A percentile compares a stretch with the other conserved stretches of the same genome.
Conservation (phyloP, 2,797 vertebrate genomes). For the Jordanella pulchra region DNA sequence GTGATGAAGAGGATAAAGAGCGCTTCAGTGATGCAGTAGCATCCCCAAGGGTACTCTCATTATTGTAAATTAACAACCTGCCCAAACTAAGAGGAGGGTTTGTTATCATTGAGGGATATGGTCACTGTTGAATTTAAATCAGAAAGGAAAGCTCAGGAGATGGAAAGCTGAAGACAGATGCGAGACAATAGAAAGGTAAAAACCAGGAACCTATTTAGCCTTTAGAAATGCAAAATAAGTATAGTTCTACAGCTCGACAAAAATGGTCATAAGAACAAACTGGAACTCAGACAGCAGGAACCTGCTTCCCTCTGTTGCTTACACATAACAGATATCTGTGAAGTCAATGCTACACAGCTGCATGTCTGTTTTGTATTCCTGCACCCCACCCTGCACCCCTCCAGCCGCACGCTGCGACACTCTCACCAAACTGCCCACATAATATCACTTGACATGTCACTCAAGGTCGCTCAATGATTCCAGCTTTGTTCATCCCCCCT, state of each 20-base stretch:
- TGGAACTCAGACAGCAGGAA: constrained; percentile 15
- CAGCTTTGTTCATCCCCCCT: constrained; percentile 69
- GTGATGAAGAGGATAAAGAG: constrained; percentile 30
- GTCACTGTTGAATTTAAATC: constrained; percentile 44
- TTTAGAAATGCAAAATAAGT: constrained; percentile 12
- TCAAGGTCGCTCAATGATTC: constrained; percentile 82
- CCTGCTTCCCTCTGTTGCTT: constrained; percentile 17
- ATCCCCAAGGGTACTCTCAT: constrained; percentile 38
- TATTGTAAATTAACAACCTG: constrained; percentile 48
- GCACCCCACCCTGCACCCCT: constrained; percentile 1
- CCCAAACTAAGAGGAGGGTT: constrained; percentile 45
- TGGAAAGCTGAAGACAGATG: constrained; percentile 16
- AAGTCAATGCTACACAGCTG: constrained; percentile 22
- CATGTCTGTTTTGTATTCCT: constrained; percentile 42
- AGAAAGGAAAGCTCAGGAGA: constrained; percentile 26
- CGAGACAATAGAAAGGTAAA: constrained; percentile 27
- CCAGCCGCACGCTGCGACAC: constrained; percentile 40
- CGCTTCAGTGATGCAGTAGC: constrained; percentile 13
- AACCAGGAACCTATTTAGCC: constrained; percentile 32
- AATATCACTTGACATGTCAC: constrained; percentile 81
- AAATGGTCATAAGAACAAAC: constrained; percentile 28
- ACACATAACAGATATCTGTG: constrained; percentile 24
- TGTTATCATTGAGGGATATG: constrained; percentile 55
- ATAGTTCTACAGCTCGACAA: constrained; percentile 10
- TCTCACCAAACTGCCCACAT: constrained; percentile 72